Percentiles rank a stretch among this genome's conserved stretches.
Evolutionary conservation across 2,113 vertebrate genomes (phyloP).

Genomic region (Anseranas semipalmata): DNA sequence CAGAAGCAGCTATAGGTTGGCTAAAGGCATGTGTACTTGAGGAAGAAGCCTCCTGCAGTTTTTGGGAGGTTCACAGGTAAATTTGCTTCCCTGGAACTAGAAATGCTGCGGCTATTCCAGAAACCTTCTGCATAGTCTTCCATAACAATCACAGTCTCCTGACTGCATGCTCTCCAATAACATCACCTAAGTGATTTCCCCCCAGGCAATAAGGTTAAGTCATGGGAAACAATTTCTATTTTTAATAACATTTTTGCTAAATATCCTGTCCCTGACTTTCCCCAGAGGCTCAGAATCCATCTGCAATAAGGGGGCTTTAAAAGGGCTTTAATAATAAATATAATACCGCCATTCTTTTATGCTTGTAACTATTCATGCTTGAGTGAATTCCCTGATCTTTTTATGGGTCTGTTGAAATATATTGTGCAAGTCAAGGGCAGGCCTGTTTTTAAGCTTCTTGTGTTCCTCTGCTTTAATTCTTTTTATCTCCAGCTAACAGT

Average conservation of each 20-base stretch:
- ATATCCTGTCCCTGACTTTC: conserved; percentile 64
- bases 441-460: conserved; percentile 31
- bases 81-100: neutral
- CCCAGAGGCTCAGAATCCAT: conserved; percentile 33
- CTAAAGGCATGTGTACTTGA: rapidly evolving
- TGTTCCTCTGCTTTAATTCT: conserved; percentile 41
- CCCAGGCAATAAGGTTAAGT: conserved; percentile 49
- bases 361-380: conserved; percentile 62
- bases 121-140: neutral
- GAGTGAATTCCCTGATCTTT: conserved; percentile 63
- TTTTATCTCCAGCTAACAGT: conserved; percentile 44
- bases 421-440: conserved; percentile 59
- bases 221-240: conserved; percentile 64
- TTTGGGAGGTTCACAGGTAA: neutral
- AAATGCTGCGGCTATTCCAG: neutral
- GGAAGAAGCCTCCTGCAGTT: neutral
- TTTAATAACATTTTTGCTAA: conserved; percentile 70
- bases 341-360: conserved; percentile 47
- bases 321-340: conserved; percentile 64
- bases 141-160: neutral
- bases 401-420: conserved; percentile 61
- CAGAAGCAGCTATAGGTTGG: neutral
- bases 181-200: conserved; percentile 36
- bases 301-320: conserved; percentile 53
- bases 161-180: neutral